These are phyloP conservation scores for Mobula birostris DNA, from an alignment of 2,113 vertebrate species.

Conservation along the genomic window DNA sequence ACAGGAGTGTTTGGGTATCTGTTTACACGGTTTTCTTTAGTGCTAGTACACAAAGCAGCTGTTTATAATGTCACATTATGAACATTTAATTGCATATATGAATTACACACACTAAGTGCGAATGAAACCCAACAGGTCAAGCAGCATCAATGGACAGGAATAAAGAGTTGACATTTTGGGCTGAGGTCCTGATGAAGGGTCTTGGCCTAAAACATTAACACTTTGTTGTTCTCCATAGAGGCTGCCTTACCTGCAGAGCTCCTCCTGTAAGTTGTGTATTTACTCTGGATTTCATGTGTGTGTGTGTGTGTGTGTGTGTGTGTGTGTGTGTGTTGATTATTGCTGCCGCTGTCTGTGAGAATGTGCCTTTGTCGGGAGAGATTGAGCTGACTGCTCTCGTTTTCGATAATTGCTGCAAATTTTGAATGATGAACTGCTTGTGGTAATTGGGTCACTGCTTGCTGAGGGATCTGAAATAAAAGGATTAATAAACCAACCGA, in stretches of 20 bases:
- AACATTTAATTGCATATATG: constrained; percentile 16
- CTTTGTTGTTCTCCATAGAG: too few relatives aligned
- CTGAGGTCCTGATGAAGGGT: too few relatives aligned
- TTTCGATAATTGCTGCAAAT: constrained; percentile 41
- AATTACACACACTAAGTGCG: too few relatives aligned
- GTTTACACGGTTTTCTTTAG: background rate
- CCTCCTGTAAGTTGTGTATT: too few relatives aligned
- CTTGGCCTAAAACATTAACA: too few relatives aligned
- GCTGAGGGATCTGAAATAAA: constrained; percentile 43
- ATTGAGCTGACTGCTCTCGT: constrained; percentile 41
- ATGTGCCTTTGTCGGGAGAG: constrained; percentile 42
- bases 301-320: too few relatives aligned
- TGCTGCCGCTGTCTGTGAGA: constrained; percentile 44
- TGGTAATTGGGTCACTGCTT: constrained; percentile 47
- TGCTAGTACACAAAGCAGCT: background rate
- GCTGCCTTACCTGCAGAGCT: too few relatives aligned
- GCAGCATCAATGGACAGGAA: too few relatives aligned
- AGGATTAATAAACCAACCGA: constrained; percentile 40
- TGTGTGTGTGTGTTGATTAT: constrained; percentile 44
- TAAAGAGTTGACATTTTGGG: too few relatives aligned
- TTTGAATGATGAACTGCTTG: constrained; percentile 41
- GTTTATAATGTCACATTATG: background rate
- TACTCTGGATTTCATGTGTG: too few relatives aligned
- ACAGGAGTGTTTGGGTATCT: background rate
- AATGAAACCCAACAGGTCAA: too few relatives aligned